Conservation (phyloP, 2,113 vertebrate species). For the Pleuronectes platessa region DNA sequence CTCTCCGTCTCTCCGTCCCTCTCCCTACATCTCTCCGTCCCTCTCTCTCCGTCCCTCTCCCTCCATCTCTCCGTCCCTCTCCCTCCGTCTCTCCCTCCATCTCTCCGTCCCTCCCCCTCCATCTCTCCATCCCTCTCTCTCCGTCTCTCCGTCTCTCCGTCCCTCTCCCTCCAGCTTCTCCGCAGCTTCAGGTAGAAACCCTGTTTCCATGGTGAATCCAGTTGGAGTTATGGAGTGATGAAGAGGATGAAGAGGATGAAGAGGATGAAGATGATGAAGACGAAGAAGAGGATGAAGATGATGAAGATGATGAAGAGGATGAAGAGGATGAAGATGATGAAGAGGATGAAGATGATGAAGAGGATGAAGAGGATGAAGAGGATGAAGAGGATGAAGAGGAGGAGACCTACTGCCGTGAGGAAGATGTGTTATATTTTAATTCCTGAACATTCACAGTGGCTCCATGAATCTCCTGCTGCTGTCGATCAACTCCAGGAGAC, state of each 20-base stretch:
- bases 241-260: slow-evolving; percentile 11
- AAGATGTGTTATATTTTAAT: slow-evolving; percentile 50
- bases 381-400: slow-evolving; percentile 9
- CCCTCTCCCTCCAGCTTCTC: too few relatives aligned
- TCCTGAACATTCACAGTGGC: slow-evolving; percentile 5
- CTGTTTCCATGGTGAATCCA: slow-evolving; percentile 72
- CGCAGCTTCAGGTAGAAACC: slow-evolving; percentile 49
- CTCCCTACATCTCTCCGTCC: too few relatives aligned
- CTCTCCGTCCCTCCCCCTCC: neutral
- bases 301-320: slow-evolving; percentile 17
- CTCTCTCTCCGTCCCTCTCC: too few relatives aligned
- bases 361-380: slow-evolving; percentile 16
- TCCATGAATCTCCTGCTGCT: neutral
- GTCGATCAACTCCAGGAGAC: neutral
- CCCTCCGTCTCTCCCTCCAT: neutral
- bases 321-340: slow-evolving; percentile 20
- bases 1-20: too few relatives aligned
- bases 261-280: slow-evolving; percentile 16
- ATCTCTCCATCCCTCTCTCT: neutral
- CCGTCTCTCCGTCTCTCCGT: neutral
- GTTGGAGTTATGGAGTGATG: slow-evolving; percentile 27
- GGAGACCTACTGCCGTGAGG: neutral
- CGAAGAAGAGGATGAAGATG: too few relatives aligned
- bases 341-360: slow-evolving; percentile 4
- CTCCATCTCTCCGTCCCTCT: too few relatives aligned